A percentile compares a stretch with the other conserved stretches of the same genome.
Evolutionary conservation across 2,797 vertebrate species (phyloP).

Genomic region (Phataginus tricuspis): DNA sequence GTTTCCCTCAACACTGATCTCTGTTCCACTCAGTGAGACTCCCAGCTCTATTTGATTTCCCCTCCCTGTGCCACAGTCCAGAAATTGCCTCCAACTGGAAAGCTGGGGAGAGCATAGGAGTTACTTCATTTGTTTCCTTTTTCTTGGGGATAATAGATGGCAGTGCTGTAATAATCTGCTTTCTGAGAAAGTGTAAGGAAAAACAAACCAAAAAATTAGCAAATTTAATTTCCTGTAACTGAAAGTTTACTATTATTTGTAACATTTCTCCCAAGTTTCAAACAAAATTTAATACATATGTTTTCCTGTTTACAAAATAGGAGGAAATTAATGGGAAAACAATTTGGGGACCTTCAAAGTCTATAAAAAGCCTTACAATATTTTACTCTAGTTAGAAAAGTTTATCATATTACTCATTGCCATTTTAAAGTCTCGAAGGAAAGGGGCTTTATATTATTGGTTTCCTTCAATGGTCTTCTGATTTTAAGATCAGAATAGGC

Average conservation of each 20-base stretch:
- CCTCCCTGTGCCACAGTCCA: neutral
- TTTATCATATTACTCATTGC: neutral
- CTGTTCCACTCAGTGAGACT: neutral
- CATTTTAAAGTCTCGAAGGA: neutral
- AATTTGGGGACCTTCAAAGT: neutral
- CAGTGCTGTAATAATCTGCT: neutral
- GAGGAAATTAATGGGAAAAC: neutral
- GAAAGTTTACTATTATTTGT: neutral
- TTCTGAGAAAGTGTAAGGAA: neutral
- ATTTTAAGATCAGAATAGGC: constrained; percentile 16
- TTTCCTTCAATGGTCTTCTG: neutral
- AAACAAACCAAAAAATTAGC: neutral
- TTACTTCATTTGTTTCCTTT: neutral
- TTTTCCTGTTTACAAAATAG: neutral
- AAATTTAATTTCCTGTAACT: neutral
- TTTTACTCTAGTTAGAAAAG: neutral
- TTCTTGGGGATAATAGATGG: neutral
- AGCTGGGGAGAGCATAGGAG: neutral
- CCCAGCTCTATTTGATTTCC: neutral
- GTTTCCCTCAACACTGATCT: neutral
- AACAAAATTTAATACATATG: neutral
- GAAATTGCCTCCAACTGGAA: neutral
- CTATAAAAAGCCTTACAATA: neutral
- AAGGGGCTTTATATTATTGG: neutral
- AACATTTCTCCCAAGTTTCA: constrained; percentile 1